Base-by-base conservation (phyloP, 2,888 invertebrate species). In the Ennomos fuscantarius region DNA sequence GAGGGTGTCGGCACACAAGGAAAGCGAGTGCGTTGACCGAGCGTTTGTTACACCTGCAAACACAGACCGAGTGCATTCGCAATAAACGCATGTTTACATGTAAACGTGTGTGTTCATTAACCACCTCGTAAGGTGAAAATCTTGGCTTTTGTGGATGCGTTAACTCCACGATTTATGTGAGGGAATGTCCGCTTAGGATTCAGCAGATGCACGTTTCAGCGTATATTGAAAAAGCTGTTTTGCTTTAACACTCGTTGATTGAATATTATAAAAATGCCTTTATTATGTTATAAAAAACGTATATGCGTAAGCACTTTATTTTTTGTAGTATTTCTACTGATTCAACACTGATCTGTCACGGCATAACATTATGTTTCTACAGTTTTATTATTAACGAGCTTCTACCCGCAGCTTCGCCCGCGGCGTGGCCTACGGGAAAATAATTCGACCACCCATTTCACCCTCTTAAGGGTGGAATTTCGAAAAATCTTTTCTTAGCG, bases 41-140 rank as follows among this genome's bases (percentile, higher is more conserved):
- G 52, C 78, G 81, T 80, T 77, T 76, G 84, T 83, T 82, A 86
- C 90, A 91, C 90, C 90, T 91, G 91, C 89, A 82, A 87, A 87
- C 82, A 82, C 76, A 65, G 12, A 33, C 69, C 60, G 79, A 82
- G 78, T 78, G 78, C 81, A 76, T 80, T 79, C 77, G 77, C 76
- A 78, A 81, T 82, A 80, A 78, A 76, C 74, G 77, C 74, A 69
- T 69, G 74, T 72, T 66, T 72, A 65, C 70, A 68, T 65, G 66
- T 67, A 63, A 65, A 68, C 71, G 78, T 79, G 80, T 74, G 82
- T 76, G 80, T 82, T 78, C 79, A 81, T 81, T 81, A 79, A 74
- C 72, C 74, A 72, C 70, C 75, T 72, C 72, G 65, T 69, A 68
- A 72, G 70, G 71, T 70, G 74, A 68, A 76, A 75, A 76, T 75